These are phyloP conservation scores for Neodontobutis hainanensis DNA, from an alignment of 2,113 vertebrate species.

Conservation along the genomic window DNA sequence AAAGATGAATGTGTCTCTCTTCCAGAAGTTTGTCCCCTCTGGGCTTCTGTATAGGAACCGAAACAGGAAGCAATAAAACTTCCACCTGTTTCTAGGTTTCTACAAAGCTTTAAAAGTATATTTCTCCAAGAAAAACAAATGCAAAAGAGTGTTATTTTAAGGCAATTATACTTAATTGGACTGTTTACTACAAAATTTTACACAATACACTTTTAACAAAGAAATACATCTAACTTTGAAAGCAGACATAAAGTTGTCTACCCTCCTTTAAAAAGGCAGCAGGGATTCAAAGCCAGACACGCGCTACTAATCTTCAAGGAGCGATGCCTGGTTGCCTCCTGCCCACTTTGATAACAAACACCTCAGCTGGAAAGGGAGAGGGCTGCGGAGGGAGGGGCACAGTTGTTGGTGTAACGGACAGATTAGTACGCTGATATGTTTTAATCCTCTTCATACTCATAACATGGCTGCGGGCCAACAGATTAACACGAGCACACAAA, in stretches of 20 bases:
- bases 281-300: conserved; percentile 46
- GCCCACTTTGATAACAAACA: conserved; percentile 47
- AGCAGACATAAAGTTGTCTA: not conserved
- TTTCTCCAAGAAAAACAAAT: too few relatives aligned
- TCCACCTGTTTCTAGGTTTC: too few relatives aligned
- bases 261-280: not conserved
- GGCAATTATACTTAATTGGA: too few relatives aligned
- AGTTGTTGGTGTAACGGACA: conserved; percentile 33
- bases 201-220: too few relatives aligned
- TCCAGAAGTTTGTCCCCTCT: too few relatives aligned
- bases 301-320: conserved; percentile 26
- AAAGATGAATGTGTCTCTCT: too few relatives aligned
- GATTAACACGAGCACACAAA: conserved; percentile 30
- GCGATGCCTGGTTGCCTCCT: conserved; percentile 26
- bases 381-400: not conserved
- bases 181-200: too few relatives aligned
- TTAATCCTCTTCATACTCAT: conserved; percentile 53
- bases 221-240: too few relatives aligned
- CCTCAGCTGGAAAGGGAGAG: conserved; percentile 32
- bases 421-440: conserved; percentile 60
- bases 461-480: conserved; percentile 28
- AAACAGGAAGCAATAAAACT: too few relatives aligned
- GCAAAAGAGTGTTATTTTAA: too few relatives aligned
- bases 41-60: too few relatives aligned
- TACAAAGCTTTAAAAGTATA: too few relatives aligned